A percentile compares a stretch with the other conserved stretches of the same genome.
phyloP scores from a whole-genome alignment of 1,140 invertebrate genomes.

The Drosophila ercepeae region DNA sequence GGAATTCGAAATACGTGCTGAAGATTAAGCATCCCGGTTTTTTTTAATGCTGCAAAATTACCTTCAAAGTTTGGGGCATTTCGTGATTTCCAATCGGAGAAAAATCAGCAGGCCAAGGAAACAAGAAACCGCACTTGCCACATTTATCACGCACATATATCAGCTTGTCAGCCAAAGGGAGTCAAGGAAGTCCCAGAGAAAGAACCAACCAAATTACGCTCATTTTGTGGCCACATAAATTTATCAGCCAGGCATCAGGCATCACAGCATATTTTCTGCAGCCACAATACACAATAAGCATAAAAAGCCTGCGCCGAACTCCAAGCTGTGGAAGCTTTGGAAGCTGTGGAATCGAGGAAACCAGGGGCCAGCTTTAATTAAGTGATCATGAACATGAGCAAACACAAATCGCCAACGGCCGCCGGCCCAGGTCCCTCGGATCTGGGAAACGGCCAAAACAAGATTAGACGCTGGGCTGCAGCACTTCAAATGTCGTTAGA shows the following conservation, averaged over 20 bases:
- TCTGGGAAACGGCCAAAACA: conserved; percentile 55
- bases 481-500: conserved; percentile 77
- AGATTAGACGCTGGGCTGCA: conserved; percentile 65
- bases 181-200: conserved; percentile 21
- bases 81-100: conserved; percentile 61
- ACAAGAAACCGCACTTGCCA: conserved; percentile 44
- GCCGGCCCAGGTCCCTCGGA: conserved; percentile 24
- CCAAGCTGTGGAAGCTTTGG: background rate
- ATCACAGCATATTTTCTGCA: conserved; percentile 29
- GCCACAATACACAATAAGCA: conserved; percentile 61
- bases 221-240: conserved; percentile 74
- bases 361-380: conserved; percentile 66
- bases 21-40: conserved; percentile 9
- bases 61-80: conserved; percentile 41
- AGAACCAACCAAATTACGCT: conserved; percentile 78
- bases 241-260: conserved; percentile 64
- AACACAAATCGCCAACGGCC: conserved; percentile 63
- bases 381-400: conserved; percentile 73
- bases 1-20: conserved; percentile 25
- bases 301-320: conserved; percentile 23
- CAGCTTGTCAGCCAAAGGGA: conserved; percentile 72
- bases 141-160: conserved; percentile 80
- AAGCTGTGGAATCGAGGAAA: conserved; percentile 13
- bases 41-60: conserved; percentile 7
- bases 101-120: conserved; percentile 6